A percentile compares a stretch with the other conserved stretches of the same genome.
These are phyloP conservation scores for Nycticebus coucang DNA, from an alignment of 2,113 vertebrate species.

Conservation along the genomic window DNA sequence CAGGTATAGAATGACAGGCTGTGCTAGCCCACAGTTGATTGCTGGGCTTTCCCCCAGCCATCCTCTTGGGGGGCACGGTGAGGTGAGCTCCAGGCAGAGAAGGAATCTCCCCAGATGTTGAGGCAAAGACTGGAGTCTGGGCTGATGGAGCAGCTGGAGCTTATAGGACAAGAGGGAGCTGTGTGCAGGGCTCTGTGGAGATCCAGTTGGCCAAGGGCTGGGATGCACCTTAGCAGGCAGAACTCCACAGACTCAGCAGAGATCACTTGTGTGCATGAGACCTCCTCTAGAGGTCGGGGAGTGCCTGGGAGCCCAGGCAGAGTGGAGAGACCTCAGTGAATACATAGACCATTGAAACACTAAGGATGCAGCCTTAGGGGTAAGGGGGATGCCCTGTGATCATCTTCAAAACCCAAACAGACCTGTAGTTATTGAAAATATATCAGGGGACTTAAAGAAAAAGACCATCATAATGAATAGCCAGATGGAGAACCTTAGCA, in stretches of 20 bases:
- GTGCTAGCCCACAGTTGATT: neutral
- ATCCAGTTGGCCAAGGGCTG: neutral
- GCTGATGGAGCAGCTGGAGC: neutral
- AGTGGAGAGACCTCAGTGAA: neutral
- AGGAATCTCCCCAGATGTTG: neutral
- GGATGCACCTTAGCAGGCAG: neutral
- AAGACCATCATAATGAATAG: neutral
- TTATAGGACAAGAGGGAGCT: neutral
- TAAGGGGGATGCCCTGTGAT: fast-evolving
- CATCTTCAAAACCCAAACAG: too few relatives aligned
- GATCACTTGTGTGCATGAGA: neutral
- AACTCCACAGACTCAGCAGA: neutral
- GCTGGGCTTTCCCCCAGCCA: neutral
- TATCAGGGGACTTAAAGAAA: neutral
- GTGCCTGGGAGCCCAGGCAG: too few relatives aligned
- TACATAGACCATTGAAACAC: neutral
- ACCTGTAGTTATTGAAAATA: fast-evolving
- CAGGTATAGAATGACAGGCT: neutral
- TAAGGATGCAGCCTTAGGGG: neutral
- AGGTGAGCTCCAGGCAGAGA: too few relatives aligned
- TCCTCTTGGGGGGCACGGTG: neutral
- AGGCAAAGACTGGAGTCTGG: neutral
- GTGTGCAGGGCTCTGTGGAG: neutral
- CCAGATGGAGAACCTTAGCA: neutral
- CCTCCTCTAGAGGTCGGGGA: fast-evolving